phyloP scores from a whole-genome alignment of 2,113 vertebrate genomes.

The Picathartes gymnocephalus region DNA sequence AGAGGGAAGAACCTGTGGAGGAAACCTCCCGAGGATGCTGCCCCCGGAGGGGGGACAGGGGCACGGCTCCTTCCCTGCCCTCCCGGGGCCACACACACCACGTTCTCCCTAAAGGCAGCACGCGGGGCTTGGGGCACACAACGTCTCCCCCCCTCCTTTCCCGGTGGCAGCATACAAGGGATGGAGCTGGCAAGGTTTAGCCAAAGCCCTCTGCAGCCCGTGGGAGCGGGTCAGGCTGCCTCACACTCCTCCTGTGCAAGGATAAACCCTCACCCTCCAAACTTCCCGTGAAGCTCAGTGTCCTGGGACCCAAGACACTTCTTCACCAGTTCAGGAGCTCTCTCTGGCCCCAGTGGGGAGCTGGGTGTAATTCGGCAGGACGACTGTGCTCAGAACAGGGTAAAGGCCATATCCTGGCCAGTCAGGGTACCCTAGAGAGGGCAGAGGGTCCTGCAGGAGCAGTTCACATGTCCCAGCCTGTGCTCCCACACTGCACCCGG shows the following conservation, averaged over 20 bases:
- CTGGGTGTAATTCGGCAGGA: background rate
- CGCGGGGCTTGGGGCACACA: rapidly evolving
- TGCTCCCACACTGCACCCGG: rapidly evolving
- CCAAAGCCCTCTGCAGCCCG: background rate
- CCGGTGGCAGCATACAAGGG: background rate
- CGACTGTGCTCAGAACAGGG: background rate
- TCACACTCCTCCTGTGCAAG: rapidly evolving
- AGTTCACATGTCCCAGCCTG: background rate
- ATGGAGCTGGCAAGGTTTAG: background rate
- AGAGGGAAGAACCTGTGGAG: background rate
- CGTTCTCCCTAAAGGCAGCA: background rate
- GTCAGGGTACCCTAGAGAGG: background rate
- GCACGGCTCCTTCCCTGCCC: background rate
- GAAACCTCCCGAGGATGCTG: background rate
- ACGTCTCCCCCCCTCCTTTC: background rate
- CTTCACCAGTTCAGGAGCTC: background rate
- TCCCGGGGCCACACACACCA: rapidly evolving
- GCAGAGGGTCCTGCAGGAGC: rapidly evolving
- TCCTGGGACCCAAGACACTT: background rate
- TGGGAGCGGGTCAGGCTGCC: rapidly evolving
- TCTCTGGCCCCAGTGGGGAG: background rate
- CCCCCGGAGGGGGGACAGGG: rapidly evolving
- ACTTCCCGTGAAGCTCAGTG: background rate
- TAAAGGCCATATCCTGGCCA: background rate
- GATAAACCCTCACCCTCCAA: background rate